Conservation (phyloP, 2,797 vertebrate species). For the Hemitrygon akajei region DNA sequence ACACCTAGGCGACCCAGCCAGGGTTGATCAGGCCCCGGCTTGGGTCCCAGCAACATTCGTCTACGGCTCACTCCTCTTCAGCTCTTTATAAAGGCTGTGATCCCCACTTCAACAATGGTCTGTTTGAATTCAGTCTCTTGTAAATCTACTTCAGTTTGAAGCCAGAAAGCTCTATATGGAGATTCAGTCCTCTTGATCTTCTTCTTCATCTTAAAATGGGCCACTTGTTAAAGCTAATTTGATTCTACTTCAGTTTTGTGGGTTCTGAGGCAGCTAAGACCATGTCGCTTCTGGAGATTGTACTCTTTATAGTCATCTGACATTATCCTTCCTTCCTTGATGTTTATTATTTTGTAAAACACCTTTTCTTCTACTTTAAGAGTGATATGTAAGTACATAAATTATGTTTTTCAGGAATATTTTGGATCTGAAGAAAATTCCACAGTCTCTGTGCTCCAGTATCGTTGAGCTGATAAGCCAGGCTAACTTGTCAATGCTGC, state of each 20-base stretch:
- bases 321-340: background rate
- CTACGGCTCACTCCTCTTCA: background rate
- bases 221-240: no score
- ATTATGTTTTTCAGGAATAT: conserved; percentile 8
- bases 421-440: background rate
- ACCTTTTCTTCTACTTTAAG: background rate
- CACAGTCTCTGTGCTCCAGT: background rate
- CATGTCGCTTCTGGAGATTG: no score
- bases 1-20: no score
- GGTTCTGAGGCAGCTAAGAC: no score
- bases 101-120: background rate
- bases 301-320: background rate
- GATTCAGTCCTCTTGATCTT: no score
- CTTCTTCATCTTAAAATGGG: no score
- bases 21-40: no score
- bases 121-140: background rate
- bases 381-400: background rate
- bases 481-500: background rate
- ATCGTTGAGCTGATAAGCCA: conserved; percentile 3
- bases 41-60: no score
- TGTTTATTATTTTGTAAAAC: background rate
- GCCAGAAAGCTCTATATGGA: no score
- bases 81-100: background rate
- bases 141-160: background rate
- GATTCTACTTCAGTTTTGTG: no score